A percentile compares a stretch with the other conserved stretches of the same genome.
phyloP scores from a whole-genome alignment of 2,888 invertebrate genomes.

The Philhelius pedissequus region DNA sequence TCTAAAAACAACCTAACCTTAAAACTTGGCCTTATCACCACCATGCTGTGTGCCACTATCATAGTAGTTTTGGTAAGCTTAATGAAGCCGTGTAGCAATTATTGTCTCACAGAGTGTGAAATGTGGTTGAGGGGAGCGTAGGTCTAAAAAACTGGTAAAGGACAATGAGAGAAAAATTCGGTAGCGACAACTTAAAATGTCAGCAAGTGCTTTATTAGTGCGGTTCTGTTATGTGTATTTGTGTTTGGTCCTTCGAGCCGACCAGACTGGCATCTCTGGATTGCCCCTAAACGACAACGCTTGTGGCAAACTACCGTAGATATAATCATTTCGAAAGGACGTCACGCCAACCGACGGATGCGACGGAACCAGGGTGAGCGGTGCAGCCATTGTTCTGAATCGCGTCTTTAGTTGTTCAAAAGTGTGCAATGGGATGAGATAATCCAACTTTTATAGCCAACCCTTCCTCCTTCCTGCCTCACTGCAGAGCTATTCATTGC shows the following conservation, averaged over 20 bases:
- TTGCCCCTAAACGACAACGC: slow-evolving; percentile 1
- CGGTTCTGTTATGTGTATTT: background rate
- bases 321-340: background rate
- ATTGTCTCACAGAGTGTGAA: background rate
- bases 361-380: background rate
- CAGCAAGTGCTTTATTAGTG: slow-evolving; percentile 31
- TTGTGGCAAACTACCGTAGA: slow-evolving; percentile 44
- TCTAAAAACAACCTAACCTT: background rate
- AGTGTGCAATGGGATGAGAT: slow-evolving; percentile 36
- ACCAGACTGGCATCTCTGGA: background rate
- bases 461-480: background rate
- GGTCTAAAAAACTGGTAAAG: background rate
- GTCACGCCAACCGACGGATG: background rate
- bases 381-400: slow-evolving; percentile 3
- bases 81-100: slow-evolving; percentile 41
- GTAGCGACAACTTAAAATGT: slow-evolving; percentile 32
- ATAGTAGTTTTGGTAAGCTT: slow-evolving; percentile 12
- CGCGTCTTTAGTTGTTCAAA: slow-evolving; percentile 31
- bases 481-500: background rate
- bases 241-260: slow-evolving; percentile 11
- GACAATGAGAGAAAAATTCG: slow-evolving; percentile 35
- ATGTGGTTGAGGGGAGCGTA: background rate
- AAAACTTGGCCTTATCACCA: background rate
- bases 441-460: slow-evolving; percentile 3
- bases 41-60: background rate